Evolutionary conservation across 1,140 invertebrate genomes (phyloP).

Genomic region (Triops longicaudatus): DNA sequence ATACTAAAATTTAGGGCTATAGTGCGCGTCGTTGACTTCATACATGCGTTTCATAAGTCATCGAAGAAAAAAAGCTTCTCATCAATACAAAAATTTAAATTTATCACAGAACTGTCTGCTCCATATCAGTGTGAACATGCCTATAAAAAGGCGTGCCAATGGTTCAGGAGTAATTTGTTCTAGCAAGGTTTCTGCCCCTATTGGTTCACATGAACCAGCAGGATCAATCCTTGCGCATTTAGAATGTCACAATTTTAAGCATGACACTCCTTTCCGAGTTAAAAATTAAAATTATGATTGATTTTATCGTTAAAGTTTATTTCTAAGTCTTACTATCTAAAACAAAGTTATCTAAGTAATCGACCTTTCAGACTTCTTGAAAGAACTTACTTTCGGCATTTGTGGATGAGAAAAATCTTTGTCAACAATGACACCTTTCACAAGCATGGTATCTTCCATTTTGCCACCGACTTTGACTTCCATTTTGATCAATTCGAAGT

Average conservation of each 20-base stretch:
- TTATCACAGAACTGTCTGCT: constrained; percentile 33
- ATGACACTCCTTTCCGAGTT: background rate
- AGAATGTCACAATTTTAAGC: too few species aligned
- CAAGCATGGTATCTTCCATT: constrained; percentile 93
- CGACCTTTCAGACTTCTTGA: too few species aligned
- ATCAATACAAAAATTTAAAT: too few species aligned
- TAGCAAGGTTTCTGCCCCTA: constrained; percentile 25
- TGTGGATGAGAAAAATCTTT: constrained; percentile 99
- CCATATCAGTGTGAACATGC: constrained; percentile 29
- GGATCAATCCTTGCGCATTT: constrained; percentile 21
- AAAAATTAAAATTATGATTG: background rate
- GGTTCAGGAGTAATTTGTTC: constrained; percentile 28
- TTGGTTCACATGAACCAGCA: constrained; percentile 20
- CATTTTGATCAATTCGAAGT: constrained; percentile 98
- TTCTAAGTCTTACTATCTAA: too few species aligned
- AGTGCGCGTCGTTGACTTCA: too few species aligned
- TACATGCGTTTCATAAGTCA: too few species aligned
- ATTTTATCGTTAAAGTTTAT: too few species aligned
- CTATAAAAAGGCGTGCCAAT: constrained; percentile 32
- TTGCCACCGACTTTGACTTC: constrained; percentile 96
- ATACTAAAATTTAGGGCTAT: too few species aligned
- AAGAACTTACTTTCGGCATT: constrained; percentile 79
- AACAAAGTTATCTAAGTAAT: too few species aligned
- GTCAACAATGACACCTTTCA: constrained; percentile 94
- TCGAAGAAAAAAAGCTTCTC: too few species aligned